Conservation (phyloP, 1,140 invertebrate species). For the Ridgeia piscesae region DNA sequence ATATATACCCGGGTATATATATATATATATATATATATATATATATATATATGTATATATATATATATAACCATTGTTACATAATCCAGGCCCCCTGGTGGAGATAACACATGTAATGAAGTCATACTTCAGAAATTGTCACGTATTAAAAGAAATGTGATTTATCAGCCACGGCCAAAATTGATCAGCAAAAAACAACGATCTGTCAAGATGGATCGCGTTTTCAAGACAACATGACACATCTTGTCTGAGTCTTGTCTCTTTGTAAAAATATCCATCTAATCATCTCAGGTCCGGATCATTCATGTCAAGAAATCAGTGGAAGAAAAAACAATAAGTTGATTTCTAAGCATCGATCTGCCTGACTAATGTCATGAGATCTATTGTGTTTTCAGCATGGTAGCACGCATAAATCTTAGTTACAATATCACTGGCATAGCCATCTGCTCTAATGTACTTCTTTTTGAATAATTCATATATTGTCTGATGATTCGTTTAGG, state of each 20-base stretch:
- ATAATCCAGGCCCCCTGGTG: neutral
- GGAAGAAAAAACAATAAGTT: neutral
- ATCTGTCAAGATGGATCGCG: neutral
- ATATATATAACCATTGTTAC: no score
- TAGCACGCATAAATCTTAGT: neutral
- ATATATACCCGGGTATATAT: no score
- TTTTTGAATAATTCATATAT: neutral
- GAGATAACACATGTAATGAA: neutral
- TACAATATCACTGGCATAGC: neutral
- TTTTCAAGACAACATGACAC: neutral
- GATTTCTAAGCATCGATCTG: neutral
- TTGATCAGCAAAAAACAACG: neutral
- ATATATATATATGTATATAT: no score
- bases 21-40: no score
- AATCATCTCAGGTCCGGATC: neutral
- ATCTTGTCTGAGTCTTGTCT: neutral
- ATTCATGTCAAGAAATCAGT: neutral
- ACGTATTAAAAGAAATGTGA: neutral
- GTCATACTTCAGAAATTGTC: neutral
- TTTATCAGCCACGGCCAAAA: neutral
- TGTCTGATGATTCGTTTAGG: neutral
- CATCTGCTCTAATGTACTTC: neutral
- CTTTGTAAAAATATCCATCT: neutral
- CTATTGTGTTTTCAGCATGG: neutral
- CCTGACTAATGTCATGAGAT: neutral